Conservation (phyloP, 2,888 invertebrate species). For the Protonemura montana region DNA sequence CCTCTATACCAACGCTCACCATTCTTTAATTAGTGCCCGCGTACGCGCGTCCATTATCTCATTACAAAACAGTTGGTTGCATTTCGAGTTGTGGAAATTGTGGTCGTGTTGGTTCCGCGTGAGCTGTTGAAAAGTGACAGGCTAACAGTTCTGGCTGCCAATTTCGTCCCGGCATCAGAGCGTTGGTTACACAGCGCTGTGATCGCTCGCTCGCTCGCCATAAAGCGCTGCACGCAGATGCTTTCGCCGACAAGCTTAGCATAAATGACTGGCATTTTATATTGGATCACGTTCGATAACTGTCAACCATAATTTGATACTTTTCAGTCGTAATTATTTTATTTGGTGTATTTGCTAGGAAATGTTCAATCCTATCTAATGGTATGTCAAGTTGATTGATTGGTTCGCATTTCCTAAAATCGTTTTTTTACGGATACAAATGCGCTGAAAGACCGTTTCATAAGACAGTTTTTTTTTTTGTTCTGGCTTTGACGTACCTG, state of each 20-base stretch:
- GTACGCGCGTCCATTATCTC: neutral
- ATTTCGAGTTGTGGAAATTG: neutral
- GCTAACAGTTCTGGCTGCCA: neutral
- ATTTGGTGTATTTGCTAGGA: neutral
- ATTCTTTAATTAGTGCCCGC: neutral
- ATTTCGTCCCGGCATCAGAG: neutral
- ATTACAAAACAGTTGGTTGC: neutral
- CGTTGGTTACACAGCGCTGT: neutral
- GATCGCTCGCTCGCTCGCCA: no score
- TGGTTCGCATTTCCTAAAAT: neutral
- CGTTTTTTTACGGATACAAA: neutral
- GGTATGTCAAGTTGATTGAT: neutral
- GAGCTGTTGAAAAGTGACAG: slow-evolving; percentile 7
- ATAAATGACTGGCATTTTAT: slow-evolving; percentile 7
- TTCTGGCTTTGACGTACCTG: no score
- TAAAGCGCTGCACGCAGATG: neutral
- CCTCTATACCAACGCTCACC: neutral
- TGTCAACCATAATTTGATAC: neutral
- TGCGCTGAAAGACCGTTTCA: neutral
- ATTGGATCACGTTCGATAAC: neutral
- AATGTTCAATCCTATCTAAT: neutral
- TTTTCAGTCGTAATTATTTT: neutral
- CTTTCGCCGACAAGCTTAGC: neutral
- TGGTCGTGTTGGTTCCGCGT: neutral
- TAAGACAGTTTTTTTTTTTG: no score